These are phyloP conservation scores for Lasioglossum baleicum DNA, from an alignment of 1,140 invertebrate species.

Conservation along the genomic window DNA sequence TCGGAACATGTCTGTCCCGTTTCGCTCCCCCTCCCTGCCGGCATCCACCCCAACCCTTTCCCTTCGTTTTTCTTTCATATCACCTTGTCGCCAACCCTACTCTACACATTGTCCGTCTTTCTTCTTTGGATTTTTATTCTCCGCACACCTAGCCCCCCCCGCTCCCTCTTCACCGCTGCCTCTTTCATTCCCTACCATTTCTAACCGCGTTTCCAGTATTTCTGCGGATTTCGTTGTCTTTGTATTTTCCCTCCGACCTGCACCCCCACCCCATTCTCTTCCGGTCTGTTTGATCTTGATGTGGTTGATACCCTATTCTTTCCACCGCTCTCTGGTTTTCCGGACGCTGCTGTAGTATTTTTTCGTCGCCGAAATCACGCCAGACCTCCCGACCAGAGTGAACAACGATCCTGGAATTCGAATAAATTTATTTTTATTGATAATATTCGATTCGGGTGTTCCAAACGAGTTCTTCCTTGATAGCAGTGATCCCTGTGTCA, in stretches of 20 bases:
- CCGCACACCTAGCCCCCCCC: background rate
- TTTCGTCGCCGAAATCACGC: background rate
- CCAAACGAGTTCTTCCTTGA: too few species aligned
- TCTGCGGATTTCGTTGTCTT: background rate
- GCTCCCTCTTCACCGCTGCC: background rate
- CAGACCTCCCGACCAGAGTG: too few species aligned
- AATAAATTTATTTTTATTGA: too few species aligned
- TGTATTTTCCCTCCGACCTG: background rate
- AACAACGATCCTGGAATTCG: too few species aligned
- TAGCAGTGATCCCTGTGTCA: too few species aligned
- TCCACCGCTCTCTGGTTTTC: background rate
- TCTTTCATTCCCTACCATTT: background rate
- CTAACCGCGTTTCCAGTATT: background rate
- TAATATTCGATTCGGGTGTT: too few species aligned
- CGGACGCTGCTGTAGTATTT: background rate
- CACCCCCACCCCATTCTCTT: background rate
- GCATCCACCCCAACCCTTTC: background rate
- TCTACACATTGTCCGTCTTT: constrained; percentile 8
- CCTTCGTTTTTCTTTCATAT: background rate
- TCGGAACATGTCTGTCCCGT: constrained; percentile 41
- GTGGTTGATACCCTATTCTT: background rate
- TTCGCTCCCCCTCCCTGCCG: background rate
- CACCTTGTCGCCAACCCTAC: background rate
- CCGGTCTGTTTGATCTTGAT: constrained; percentile 1
- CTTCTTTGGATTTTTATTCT: background rate